Percentiles rank a stretch among this genome's conserved stretches.
Evolutionary conservation across 2,888 invertebrate species (phyloP).

Genomic region (Leucania comma): DNA sequence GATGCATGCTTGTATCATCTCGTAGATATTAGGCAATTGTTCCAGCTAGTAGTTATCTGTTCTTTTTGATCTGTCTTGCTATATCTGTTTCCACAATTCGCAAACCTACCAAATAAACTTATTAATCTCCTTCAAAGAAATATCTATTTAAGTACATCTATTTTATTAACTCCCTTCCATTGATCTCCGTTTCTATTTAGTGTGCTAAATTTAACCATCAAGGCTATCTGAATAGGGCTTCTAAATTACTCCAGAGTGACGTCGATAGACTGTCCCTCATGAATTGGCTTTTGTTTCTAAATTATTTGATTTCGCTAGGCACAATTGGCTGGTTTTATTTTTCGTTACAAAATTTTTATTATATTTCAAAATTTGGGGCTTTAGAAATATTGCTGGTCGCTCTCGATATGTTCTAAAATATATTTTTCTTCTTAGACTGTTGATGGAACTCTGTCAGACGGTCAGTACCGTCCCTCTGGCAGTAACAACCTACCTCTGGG

Average conservation of each 20-base stretch:
- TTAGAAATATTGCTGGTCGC: background rate
- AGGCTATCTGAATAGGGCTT: slow-evolving; percentile 33
- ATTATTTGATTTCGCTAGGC: slow-evolving; percentile 38
- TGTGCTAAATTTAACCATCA: slow-evolving; percentile 2
- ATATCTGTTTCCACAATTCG: slow-evolving; percentile 2
- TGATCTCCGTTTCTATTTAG: slow-evolving; percentile 15
- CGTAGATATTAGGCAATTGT: slow-evolving; percentile 44
- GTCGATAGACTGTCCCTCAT: slow-evolving; percentile 3
- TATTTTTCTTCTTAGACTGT: slow-evolving; percentile 77
- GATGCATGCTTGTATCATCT: slow-evolving; percentile 70
- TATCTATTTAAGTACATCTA: slow-evolving; percentile 18
- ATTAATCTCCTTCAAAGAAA: background rate
- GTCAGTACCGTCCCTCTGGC: slow-evolving; percentile 77
- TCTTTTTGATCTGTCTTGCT: slow-evolving; percentile 29
- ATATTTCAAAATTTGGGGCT: slow-evolving; percentile 18
- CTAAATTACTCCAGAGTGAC: slow-evolving; percentile 21
- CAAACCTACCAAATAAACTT: background rate
- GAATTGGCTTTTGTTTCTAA: slow-evolving; percentile 39
- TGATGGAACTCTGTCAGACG: slow-evolving; percentile 83
- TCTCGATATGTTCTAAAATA: background rate
- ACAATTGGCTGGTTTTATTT: slow-evolving; percentile 36
- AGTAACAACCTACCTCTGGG: slow-evolving; percentile 89
- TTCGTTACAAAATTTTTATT: slow-evolving; percentile 26
- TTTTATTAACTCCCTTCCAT: slow-evolving; percentile 17
- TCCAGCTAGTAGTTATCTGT: slow-evolving; percentile 27